These are phyloP conservation scores for Phylloscopus whistleri DNA, from an alignment of 2,113 vertebrate genomes.

Conservation along the genomic window DNA sequence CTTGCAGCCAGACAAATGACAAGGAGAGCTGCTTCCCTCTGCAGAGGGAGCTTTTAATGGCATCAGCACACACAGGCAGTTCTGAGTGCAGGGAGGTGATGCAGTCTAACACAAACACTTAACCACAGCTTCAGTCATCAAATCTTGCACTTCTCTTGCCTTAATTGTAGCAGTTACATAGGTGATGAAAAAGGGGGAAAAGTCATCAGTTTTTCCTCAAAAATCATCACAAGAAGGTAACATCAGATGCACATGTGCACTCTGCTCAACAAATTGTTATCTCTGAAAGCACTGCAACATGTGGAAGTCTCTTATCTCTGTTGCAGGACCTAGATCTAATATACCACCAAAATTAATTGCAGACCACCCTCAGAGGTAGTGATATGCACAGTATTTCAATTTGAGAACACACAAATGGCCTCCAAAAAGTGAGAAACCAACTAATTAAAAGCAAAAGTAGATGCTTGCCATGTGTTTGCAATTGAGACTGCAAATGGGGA, in stretches of 20 bases:
- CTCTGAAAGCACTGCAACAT: background rate
- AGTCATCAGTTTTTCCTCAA: background rate
- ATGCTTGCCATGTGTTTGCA: background rate
- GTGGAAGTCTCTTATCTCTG: background rate
- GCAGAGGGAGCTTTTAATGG: background rate
- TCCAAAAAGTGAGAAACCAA: background rate
- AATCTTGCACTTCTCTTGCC: background rate
- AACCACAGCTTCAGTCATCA: background rate
- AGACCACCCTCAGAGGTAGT: background rate
- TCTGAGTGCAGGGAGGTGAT: background rate
- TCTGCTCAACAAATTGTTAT: background rate
- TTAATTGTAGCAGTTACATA: background rate
- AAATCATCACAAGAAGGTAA: background rate
- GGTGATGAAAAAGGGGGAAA: background rate
- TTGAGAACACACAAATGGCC: background rate
- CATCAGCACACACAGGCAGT: background rate
- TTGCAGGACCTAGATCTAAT: background rate
- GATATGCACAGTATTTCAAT: background rate
- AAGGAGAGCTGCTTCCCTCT: background rate
- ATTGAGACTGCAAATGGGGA: background rate
- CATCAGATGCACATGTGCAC: background rate
- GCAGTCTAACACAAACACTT: background rate
- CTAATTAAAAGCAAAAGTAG: constrained; percentile 22
- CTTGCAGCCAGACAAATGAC: background rate
- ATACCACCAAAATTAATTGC: background rate